Evolutionary conservation across 2,113 vertebrate species (phyloP), one percentile per base, ranked within the genome.

Genomic region (Trematomus loennbergii): DNA sequence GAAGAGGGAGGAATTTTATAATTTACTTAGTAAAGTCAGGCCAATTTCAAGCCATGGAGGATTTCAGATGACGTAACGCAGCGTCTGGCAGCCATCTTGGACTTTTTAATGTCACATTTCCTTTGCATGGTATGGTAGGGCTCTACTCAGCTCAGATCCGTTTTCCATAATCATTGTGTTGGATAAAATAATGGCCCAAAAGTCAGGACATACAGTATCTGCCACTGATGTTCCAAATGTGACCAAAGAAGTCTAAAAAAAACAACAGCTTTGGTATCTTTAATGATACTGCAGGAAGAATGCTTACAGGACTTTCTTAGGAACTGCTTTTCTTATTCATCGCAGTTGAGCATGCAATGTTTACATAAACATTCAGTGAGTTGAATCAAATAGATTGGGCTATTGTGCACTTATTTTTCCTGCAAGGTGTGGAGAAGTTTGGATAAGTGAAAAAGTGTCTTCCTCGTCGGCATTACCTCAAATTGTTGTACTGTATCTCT

Each of bases 11-110:
- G 0, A n/a, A 46, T 68, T 83, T 29, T 50, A 48, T 69, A 33
- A 25, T 75, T 61, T 29, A 49, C 50, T 61, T 40, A 20, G 12
- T 48, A 60, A 64, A 2, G 76, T 59, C 49, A 68, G 53, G 52
- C 61, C 43, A 65, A 12, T 13, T 43, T 59, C 58, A 15, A 55
- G 67, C 20, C 10, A 61, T 4, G 40, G 0, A 49, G 15, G 48
- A 46, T 81, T 63, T 60, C 17, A 58, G n/a, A 45, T 62, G 78
- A 79, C 50, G 68, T 79, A 52, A 73, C 55, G 66, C 43, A 18
- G 36, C 3, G 25, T 58, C 63, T 65, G 60, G 70, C 43, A 18
- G 67, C 62, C 79, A 60, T 45, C 33, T 70, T 70, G 12, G 46
- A 63, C 25, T 43, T 46, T 64, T 20, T 40, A n/a, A 17, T 40